Conservation (phyloP, 2,888 invertebrate species). For the Phengaris alcon region DNA sequence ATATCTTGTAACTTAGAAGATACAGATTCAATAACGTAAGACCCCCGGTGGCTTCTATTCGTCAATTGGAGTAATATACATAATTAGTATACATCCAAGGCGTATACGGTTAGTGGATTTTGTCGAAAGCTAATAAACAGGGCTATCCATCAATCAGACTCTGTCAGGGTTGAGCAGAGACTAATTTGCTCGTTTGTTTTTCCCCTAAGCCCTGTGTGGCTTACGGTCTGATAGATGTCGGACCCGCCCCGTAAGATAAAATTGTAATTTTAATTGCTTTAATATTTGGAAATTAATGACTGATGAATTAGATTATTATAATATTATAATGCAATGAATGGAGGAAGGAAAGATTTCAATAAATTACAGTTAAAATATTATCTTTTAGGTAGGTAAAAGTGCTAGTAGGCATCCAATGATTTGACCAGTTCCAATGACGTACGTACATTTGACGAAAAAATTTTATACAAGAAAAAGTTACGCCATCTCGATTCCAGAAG, state of each 20-base stretch:
- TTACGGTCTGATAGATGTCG: conserved; percentile 49
- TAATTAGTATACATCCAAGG: conserved; percentile 25
- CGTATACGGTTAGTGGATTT: conserved; percentile 45
- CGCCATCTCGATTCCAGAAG: no score
- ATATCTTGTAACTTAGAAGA: no score
- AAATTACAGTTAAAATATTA: background rate
- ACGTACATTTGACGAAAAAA: no score
- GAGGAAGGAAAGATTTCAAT: background rate
- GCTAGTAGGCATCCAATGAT: no score
- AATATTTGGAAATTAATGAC: conserved; percentile 27
- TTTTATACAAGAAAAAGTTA: no score
- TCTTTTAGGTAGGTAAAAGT: no score
- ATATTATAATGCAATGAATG: background rate
- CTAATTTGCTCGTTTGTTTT: conserved; percentile 77
- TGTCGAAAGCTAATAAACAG: conserved; percentile 54
- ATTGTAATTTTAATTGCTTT: conserved; percentile 25
- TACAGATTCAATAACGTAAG: background rate
- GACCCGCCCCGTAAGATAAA: conserved; percentile 38
- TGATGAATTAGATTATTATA: background rate
- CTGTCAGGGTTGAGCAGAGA: conserved; percentile 60
- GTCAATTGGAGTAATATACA: conserved; percentile 14
- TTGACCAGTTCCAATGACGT: no score
- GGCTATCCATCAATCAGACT: conserved; percentile 75
- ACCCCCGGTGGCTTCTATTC: background rate
- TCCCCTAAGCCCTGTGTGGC: conserved; percentile 63